Percentiles rank a stretch among this genome's conserved stretches.
Conservation (phyloP, 2,888 invertebrate genomes). For the Tortricodes alternella region DNA sequence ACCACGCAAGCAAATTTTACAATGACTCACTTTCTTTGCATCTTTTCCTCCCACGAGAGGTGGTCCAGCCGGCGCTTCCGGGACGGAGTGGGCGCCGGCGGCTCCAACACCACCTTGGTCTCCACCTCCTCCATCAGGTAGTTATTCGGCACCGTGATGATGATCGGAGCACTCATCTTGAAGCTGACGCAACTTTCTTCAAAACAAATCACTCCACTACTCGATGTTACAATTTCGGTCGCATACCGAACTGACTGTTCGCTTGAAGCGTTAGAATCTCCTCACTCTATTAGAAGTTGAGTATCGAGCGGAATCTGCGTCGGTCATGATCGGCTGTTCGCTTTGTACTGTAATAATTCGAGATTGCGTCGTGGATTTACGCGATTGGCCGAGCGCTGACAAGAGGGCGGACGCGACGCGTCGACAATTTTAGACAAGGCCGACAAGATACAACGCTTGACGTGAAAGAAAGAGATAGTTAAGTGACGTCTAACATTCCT, state of each 20-base stretch:
- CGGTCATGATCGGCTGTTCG: conserved; percentile 22
- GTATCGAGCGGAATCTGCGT: conserved; percentile 28
- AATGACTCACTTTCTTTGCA: conserved; percentile 90
- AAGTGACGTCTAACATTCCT: conserved; percentile 19
- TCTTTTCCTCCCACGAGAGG: conserved; percentile 92
- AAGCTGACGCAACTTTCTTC: conserved; percentile 24
- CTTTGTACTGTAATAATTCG: conserved; percentile 26
- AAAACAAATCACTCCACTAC: conserved; percentile 28
- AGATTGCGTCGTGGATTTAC: conserved; percentile 28
- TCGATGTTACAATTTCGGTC: conserved; percentile 17
- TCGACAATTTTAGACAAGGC: conserved; percentile 17
- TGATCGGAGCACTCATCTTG: conserved; percentile 77
- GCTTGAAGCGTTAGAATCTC: conserved; percentile 30
- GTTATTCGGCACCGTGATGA: conserved; percentile 77
- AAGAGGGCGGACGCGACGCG: conserved; percentile 29
- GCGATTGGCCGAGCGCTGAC: conserved; percentile 25
- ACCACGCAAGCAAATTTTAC: conserved; percentile 52
- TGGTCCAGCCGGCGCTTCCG: conserved; percentile 91
- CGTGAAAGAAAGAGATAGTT: conserved; percentile 9
- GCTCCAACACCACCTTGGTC: conserved; percentile 60
- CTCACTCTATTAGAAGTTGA: conserved; percentile 28
- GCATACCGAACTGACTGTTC: conserved; percentile 23
- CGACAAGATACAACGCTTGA: background rate
- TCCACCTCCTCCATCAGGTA: conserved; percentile 67
- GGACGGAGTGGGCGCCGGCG: conserved; percentile 59